These are phyloP conservation scores for Conops quadrifasciatus DNA, from an alignment of 2,888 invertebrate species.

Conservation along the genomic window DNA sequence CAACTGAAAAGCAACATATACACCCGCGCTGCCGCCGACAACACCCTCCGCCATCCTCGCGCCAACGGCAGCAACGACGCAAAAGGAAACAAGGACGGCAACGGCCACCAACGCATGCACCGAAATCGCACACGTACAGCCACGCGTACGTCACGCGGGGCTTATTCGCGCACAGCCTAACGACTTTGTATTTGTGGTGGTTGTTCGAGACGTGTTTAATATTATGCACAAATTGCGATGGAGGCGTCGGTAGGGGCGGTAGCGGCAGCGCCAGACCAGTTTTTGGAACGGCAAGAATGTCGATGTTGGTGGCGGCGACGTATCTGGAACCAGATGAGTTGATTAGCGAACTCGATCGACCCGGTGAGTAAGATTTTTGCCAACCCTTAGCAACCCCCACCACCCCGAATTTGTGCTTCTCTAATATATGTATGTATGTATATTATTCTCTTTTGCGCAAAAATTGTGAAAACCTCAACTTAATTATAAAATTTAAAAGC, in stretches of 20 bases:
- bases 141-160: constrained; percentile 41
- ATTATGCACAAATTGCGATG: constrained; percentile 52
- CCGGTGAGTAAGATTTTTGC: constrained; percentile 53
- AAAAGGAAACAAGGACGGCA: not conserved
- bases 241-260: constrained; percentile 42
- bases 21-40: constrained; percentile 36
- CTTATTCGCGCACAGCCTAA: constrained; percentile 47
- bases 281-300: constrained; percentile 19
- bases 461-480: not conserved
- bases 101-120: constrained; percentile 36
- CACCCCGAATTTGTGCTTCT: too few species aligned
- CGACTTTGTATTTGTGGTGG: constrained; percentile 57
- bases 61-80: constrained; percentile 4
- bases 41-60: constrained; percentile 12
- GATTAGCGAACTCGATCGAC: constrained; percentile 65
- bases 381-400: not conserved
- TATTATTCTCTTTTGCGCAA: not conserved
- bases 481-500: not conserved
- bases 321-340: constrained; percentile 65
- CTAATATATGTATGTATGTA: too few species aligned
- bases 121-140: constrained; percentile 30
- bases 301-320: constrained; percentile 51
- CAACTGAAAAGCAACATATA: constrained; percentile 34
- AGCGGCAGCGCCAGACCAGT: constrained; percentile 16
- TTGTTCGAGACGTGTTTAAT: constrained; percentile 57